Evolutionary conservation across 1,140 invertebrate genomes (phyloP), one percentile per base, ranked within the genome.

Genomic region (Pseudomyrmex concolor): DNA sequence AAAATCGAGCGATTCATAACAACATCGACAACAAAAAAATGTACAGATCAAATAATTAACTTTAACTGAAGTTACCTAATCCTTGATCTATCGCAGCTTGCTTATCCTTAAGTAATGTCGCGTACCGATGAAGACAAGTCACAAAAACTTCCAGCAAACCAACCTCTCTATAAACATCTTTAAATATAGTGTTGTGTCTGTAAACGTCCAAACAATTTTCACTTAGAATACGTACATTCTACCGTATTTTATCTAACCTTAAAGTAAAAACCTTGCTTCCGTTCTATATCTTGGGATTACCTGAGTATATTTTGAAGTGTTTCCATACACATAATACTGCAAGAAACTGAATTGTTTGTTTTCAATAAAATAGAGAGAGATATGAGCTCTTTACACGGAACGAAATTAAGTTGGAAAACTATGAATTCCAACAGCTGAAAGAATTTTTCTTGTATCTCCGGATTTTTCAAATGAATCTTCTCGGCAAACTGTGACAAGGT

Each of bases 341-440:
- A 98, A 78, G 94, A 94, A 59, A 96, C 95, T 10, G 97, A 97
- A 90, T 96, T 96, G 92, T 97, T 97, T 34, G 97, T 96, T 94
- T 99, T 99, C 43, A 99, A 94, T 87, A 99, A 95, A 89, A 99
- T 96, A 83, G 98, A 99, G 51, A 99, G 95, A 57, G 98, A 98
- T 92, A 99, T 99, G 72, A 99, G 95, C 95, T 99, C 99, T 95
- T 99, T 99, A 94, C 98, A 99, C 74, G 99, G 99, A 84, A 99
- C 98, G 95, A 99, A 99, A 93, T 99, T 99, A 89, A 99, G 94
- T 93, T 99, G 97, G 94, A 99, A 99, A 15, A 99, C 98, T 81
- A 99, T 97, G 92, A 99, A 99, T 94, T 99, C 99, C 43, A 99
- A 91, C 43, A 99, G 93, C 93, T 99, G 97, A 94, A 99, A 99